Conservation (phyloP, 1,140 invertebrate species). For the Pinna nobilis region DNA sequence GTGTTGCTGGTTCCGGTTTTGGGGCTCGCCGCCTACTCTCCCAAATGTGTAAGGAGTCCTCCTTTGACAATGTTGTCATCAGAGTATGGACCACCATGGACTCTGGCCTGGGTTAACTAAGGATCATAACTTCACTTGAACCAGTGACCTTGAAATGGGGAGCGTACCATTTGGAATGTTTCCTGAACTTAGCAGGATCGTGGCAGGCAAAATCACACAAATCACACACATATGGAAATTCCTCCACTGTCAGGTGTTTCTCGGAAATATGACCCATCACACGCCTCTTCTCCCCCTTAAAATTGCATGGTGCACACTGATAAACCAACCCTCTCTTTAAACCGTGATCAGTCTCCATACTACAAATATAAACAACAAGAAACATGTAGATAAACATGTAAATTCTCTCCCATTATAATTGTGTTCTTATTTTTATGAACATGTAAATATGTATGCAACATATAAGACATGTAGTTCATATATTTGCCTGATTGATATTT, state of each 20-base stretch:
- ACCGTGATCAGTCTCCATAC: not conserved
- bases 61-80: not conserved
- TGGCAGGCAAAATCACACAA: not conserved
- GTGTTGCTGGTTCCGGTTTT: not conserved
- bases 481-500: not conserved
- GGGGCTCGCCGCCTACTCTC: not conserved
- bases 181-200: not conserved
- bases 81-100: not conserved
- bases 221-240: not conserved
- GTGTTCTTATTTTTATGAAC: too few species aligned
- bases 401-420: too few species aligned
- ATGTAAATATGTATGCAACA: not conserved
- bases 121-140: not conserved
- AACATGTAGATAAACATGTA: not conserved
- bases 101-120: not conserved
- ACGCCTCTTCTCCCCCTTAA: not conserved
- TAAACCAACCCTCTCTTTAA: slow-evolving; percentile 2
- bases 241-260: not conserved
- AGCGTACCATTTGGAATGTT: not conserved
- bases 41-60: not conserved
- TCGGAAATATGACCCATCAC: not conserved
- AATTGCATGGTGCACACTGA: not conserved
- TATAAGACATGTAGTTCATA: not conserved
- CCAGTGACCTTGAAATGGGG: not conserved
- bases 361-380: slow-evolving; percentile 1